These are phyloP conservation scores for Dermolepida albohirtum DNA, from an alignment of 2,888 invertebrate genomes.

Conservation along the genomic window DNA sequence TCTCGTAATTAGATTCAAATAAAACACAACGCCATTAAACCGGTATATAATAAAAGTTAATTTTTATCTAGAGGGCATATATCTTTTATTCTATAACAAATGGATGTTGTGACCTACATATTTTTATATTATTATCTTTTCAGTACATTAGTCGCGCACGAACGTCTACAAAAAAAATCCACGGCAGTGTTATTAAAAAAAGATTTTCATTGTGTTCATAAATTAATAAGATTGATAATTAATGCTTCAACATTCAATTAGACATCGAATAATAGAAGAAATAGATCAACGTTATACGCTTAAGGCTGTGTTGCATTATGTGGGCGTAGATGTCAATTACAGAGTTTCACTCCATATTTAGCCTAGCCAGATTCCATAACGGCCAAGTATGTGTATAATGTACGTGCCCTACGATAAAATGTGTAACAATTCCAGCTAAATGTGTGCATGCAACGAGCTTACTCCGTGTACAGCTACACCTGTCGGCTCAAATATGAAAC, in stretches of 20 bases:
- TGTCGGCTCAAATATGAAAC: slow-evolving; percentile 33
- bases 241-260: slow-evolving; percentile 46
- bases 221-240: slow-evolving; percentile 34
- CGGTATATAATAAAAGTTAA: neutral
- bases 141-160: slow-evolving; percentile 2
- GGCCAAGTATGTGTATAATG: slow-evolving; percentile 3
- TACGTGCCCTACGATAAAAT: slow-evolving; percentile 37
- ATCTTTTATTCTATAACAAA: neutral
- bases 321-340: slow-evolving; percentile 54
- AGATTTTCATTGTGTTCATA: slow-evolving; percentile 20
- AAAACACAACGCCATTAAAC: too few species aligned
- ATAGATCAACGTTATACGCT: slow-evolving; percentile 50
- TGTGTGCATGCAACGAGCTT: slow-evolving; percentile 27
- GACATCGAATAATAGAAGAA: slow-evolving; percentile 50
- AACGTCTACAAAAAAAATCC: neutral
- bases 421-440: slow-evolving; percentile 46
- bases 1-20: too few species aligned
- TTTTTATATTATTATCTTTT: neutral
- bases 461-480: slow-evolving; percentile 39
- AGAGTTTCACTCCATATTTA: slow-evolving; percentile 55
- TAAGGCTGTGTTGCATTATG: slow-evolving; percentile 50
- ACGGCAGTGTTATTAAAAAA: neutral
- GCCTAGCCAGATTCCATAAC: slow-evolving; percentile 47
- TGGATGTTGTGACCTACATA: slow-evolving; percentile 17
- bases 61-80: slow-evolving; percentile 2